Evolutionary conservation across 1,140 invertebrate species (phyloP), one percentile per base, ranked within the genome.

Genomic region (Drosophila bifasciata): DNA sequence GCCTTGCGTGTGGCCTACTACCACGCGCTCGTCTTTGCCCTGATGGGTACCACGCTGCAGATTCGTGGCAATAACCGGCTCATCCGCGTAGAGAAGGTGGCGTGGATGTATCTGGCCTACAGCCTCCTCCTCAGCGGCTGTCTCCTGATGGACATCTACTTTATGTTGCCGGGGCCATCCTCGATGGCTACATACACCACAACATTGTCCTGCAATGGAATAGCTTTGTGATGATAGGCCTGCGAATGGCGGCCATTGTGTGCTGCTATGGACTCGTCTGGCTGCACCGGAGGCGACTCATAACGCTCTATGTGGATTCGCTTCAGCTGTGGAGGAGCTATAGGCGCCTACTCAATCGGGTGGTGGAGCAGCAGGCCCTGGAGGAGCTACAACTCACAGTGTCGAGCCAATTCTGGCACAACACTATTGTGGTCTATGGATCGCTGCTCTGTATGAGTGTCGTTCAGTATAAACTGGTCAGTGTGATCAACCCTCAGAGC

Each of bases 161-260:
- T 13, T 0, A 50, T 81, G 23, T 1, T 77, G 1, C 64, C 69
- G 1, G 9, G 1, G 41, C 11, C 11, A 7, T 71, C 0, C 9
- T 60, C n/a, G 59, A 49, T 1, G 58, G 48, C 3, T 86, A 86
- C 17, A 75, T 78, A 4, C 67, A 39, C 15, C 36, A 64, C 43
- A 81, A 81, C 48, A 58, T 81, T 5, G 32, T 88, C 1, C 59
- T 86, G 13, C 78, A 75, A 28, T 63, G 68, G 48, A 58, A 46
- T 40, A 57, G 71, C 7, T 17, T 70, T 21, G 28, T 62, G 2
- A 36, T 17, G 6, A 1, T 53, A 8, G 3, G 2, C 0, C 17
- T 74, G 1, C 63, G 75, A 6, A 1, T 51, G 0, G 2, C 51
- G 1, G 55, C 46, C 3, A 8, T 75, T 11, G 0, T 71, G 0